Base-by-base conservation (phyloP, 2,888 invertebrate species). In the Phaonia tiefii region DNA sequence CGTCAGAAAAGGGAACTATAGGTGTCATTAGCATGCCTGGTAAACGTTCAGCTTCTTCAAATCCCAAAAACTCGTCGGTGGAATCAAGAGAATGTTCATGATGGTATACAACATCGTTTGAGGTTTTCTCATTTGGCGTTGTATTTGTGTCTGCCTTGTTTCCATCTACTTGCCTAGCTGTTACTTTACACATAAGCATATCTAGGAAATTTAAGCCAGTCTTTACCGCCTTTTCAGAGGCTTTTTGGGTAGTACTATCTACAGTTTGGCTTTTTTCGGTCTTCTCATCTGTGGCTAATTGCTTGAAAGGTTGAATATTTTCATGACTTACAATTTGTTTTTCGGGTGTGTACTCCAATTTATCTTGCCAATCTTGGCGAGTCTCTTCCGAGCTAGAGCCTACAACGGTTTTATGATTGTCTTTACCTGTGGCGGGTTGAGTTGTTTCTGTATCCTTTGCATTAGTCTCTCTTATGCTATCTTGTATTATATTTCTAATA, bases 11-110 rank as follows among this genome's bases (percentile, higher is more conserved):
- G 1, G 87, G 87, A 22, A 90, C 90, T 37, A 89, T 67, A 1
- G 91, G 91, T 0, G 90, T 91, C 17, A 88, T 86, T 69, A 91
- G 71, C 89, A 90, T 89, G n/a, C 90, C 90, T 0, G 89, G 88
- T 44, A 87, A 83, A 63, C 87, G 85, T 37, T 86, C 89, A 46
- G 82, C 86, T 10, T 91, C 90, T 26, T 87, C 88, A 69, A 90
- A 90, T n/a, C 90, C 91, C 4, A 88, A 85, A 71, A 90, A 90
- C 65, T 88, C 90, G 39, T 85, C 84, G 15, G 83, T 79, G 2
- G 84, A 84, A 75, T 84, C 85, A 42, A 82, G 79, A 2, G 82
- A 84, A 73, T 79, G 79, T 51, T 83, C 83, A n/a, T 71, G 58
- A 49, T 69, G 74, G 5, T 81, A 20, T 31, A 22, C 13, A 22